phyloP scores from a whole-genome alignment of 2,888 invertebrate species.

The Caenorhabditis afra region DNA sequence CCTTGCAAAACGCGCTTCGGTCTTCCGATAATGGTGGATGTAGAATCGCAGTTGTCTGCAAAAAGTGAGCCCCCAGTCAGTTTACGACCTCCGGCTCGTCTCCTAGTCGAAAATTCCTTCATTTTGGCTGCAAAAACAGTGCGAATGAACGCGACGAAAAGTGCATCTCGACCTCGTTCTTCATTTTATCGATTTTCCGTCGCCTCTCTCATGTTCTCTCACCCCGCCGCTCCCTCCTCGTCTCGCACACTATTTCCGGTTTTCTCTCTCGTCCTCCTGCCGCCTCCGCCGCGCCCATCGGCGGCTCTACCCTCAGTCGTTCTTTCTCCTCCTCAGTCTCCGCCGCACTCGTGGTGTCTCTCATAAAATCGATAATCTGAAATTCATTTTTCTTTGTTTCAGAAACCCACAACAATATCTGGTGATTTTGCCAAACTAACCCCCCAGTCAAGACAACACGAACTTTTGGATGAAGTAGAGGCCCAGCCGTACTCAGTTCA shows the following conservation, averaged over 20 bases:
- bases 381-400: constrained; percentile 6
- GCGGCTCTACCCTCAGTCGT: neutral
- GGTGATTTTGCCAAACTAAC: constrained; percentile 52
- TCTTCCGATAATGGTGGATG: too few relatives aligned
- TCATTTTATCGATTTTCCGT: constrained; percentile 45
- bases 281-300: constrained; percentile 15
- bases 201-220: constrained; percentile 1
- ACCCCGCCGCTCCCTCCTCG: constrained; percentile 15
- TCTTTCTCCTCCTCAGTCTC: constrained; percentile 18
- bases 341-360: neutral
- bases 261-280: constrained; percentile 27
- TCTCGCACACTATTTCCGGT: constrained; percentile 6
- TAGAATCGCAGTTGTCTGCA: too few relatives aligned
- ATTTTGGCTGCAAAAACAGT: neutral
- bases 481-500: neutral
- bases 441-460: constrained; percentile 30
- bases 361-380: constrained; percentile 25
- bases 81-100: neutral
- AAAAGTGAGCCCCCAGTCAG: too few relatives aligned
- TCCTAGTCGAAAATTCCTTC: neutral
- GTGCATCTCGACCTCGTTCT: constrained; percentile 23
- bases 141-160: constrained; percentile 17
- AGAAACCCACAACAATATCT: constrained; percentile 41
- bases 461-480: constrained; percentile 28
- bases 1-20: too few relatives aligned